Evolutionary conservation across 2,888 invertebrate species (phyloP).

Genomic region (Prostheceraeus crozeri): DNA sequence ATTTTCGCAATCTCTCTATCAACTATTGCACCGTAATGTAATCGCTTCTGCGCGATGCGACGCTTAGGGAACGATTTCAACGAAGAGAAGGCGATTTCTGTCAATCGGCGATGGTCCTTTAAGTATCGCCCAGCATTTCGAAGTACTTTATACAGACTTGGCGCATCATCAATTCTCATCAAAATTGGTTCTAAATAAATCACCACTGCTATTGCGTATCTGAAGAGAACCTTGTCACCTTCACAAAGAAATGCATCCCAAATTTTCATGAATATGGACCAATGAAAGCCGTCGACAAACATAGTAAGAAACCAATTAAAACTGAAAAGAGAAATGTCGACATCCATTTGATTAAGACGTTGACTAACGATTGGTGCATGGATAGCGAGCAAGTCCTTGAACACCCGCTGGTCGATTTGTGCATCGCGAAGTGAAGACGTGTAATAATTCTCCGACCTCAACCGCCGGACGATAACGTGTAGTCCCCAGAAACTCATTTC

Average conservation of each 20-base stretch:
- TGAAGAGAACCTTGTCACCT: slow-evolving; percentile 57
- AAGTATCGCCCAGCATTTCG: background rate
- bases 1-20: too few species aligned
- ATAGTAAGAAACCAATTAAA: slow-evolving; percentile 62
- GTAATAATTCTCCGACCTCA: slow-evolving; percentile 61
- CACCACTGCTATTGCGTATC: slow-evolving; percentile 5
- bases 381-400: slow-evolving; percentile 60
- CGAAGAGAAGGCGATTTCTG: background rate
- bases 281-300: slow-evolving; percentile 61
- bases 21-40: too few species aligned
- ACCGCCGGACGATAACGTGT: slow-evolving; percentile 59
- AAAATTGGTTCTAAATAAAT: slow-evolving; percentile 1
- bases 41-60: background rate
- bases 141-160: background rate
- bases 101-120: slow-evolving; percentile 11
- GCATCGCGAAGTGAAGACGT: slow-evolving; percentile 59
- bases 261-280: slow-evolving; percentile 59
- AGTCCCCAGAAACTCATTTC: slow-evolving; percentile 62
- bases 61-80: slow-evolving; percentile 3
- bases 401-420: slow-evolving; percentile 60
- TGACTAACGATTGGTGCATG: slow-evolving; percentile 58
- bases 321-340: slow-evolving; percentile 60
- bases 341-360: slow-evolving; percentile 57
- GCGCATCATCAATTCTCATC: background rate
- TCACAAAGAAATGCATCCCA: slow-evolving; percentile 62